These are phyloP conservation scores for Plectus sambesii DNA, from an alignment of 1,140 invertebrate genomes.

Conservation along the genomic window DNA sequence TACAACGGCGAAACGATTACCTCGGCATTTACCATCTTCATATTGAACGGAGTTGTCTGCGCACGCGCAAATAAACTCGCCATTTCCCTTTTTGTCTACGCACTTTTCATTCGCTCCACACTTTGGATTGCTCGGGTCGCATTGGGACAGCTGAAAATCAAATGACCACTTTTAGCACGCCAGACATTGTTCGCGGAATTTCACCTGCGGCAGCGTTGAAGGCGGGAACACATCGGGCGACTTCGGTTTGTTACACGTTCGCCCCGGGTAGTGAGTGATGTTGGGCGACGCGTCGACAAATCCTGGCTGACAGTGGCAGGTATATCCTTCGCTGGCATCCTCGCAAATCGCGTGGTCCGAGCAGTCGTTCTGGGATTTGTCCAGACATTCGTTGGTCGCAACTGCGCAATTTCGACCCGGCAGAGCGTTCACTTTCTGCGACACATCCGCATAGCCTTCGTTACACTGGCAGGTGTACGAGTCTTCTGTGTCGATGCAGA, in stretches of 20 bases:
- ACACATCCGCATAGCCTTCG: not conserved
- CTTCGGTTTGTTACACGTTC: not conserved
- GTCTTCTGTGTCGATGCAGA: not conserved
- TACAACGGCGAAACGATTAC: constrained; percentile 18
- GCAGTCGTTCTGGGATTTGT: constrained; percentile 74
- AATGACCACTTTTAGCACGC: no score
- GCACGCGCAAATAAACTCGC: constrained; percentile 34
- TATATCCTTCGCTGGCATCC: constrained; percentile 53
- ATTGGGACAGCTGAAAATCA: no score
- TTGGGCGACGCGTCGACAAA: not conserved
- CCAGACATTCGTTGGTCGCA: constrained; percentile 76
- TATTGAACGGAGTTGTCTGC: constrained; percentile 31
- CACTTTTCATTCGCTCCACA: constrained; percentile 38
- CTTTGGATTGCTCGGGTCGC: constrained; percentile 21
- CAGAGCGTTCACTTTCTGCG: not conserved
- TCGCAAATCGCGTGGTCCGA: constrained; percentile 64
- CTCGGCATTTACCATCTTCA: constrained; percentile 35
- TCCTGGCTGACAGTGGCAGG: not conserved
- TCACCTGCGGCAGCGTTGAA: no score
- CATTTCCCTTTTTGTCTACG: constrained; percentile 21
- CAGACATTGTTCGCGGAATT: no score
- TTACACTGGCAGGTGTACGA: not conserved
- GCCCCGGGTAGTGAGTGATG: not conserved
- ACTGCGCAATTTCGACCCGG: not conserved
- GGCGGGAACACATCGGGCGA: no score